Percentiles rank a stretch among this genome's conserved stretches.
phyloP scores from a whole-genome alignment of 2,888 invertebrate species.

The Rhingia rostrata region DNA sequence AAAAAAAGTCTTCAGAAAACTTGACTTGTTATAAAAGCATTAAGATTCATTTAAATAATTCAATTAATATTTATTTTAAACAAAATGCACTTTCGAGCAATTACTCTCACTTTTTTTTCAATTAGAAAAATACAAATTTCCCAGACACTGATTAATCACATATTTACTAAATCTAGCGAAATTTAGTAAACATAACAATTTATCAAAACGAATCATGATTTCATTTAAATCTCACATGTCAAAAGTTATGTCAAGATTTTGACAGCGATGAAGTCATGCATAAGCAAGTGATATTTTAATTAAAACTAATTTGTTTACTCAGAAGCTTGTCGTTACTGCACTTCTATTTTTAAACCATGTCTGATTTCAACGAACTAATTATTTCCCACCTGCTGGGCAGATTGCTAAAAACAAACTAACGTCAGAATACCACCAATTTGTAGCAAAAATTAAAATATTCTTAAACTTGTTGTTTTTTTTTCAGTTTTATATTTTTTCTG shows the following conservation, averaged over 20 bases:
- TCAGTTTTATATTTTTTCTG: conserved; percentile 2
- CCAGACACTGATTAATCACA: conserved; percentile 32
- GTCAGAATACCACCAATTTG: conserved; percentile 26
- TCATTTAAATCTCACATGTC: conserved; percentile 6
- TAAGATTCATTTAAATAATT: no score
- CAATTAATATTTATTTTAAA: no score
- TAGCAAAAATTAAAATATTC: conserved; percentile 6
- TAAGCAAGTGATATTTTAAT: conserved; percentile 31
- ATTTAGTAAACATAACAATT: background rate
- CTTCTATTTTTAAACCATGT: conserved; percentile 38
- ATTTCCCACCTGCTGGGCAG: conserved; percentile 18
- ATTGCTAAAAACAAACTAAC: conserved; percentile 30
- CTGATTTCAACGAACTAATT: conserved; percentile 15
- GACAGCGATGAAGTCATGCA: conserved; percentile 10
- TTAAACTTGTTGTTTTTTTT: background rate
- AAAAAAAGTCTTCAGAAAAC: no score
- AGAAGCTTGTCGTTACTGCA: conserved; percentile 27
- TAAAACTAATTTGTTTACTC: conserved; percentile 28
- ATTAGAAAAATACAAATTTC: background rate
- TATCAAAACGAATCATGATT: conserved; percentile 12
- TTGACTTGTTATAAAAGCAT: no score
- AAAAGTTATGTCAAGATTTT: background rate
- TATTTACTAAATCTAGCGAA: conserved; percentile 22
- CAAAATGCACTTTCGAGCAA: no score
- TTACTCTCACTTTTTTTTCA: no score